A percentile compares a stretch with the other conserved stretches of the same genome.
phyloP scores from a whole-genome alignment of 2,888 invertebrate genomes.

The Octonoba sinensis region DNA sequence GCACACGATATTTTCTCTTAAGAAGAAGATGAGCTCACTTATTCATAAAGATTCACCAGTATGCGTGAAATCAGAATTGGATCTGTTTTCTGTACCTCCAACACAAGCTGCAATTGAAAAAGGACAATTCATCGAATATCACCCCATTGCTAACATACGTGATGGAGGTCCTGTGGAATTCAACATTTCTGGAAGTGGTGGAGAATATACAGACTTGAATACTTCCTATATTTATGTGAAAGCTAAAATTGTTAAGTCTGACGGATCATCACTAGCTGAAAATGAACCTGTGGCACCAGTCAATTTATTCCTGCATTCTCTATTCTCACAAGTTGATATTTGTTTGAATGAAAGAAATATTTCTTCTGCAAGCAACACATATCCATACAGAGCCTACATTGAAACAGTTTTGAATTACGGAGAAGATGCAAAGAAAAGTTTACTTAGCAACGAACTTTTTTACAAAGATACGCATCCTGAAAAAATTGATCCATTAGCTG shows the following conservation, averaged over 20 bases:
- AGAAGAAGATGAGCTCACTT: not conserved
- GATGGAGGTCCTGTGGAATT: not conserved
- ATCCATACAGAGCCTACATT: constrained; percentile 1
- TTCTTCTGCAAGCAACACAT: constrained; percentile 3
- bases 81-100: constrained; percentile 12
- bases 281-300: not conserved
- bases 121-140: constrained; percentile 17
- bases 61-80: constrained; percentile 25
- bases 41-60: constrained; percentile 16
- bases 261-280: not conserved
- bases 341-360: not conserved
- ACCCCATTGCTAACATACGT: not conserved
- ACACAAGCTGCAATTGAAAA: constrained; percentile 30
- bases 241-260: not conserved
- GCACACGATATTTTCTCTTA: constrained; percentile 16
- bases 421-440: constrained; percentile 29
- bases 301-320: constrained; percentile 5
- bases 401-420: constrained; percentile 17
- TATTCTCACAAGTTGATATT: constrained; percentile 8
- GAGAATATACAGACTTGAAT: not conserved
- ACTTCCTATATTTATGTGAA: constrained; percentile 1
- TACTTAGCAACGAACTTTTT: constrained; percentile 19
- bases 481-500: not conserved
- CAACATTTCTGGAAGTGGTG: not conserved
- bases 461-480: constrained; percentile 13